Conservation (phyloP, 2,113 vertebrate species). For the Jaculus jaculus region DNA sequence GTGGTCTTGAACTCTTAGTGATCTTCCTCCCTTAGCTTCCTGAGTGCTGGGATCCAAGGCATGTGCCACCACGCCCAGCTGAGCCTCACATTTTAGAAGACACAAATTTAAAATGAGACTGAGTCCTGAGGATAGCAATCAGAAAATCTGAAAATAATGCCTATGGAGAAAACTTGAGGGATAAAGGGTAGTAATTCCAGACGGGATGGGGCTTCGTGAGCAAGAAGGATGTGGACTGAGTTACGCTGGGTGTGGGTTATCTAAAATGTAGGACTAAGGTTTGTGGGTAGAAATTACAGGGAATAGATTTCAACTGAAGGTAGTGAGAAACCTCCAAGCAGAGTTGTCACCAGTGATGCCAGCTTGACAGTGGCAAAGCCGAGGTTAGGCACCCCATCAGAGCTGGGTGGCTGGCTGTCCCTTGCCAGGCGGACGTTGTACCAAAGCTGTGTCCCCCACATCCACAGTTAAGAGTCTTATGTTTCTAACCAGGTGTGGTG, state of each 20-base stretch:
- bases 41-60: too few relatives aligned
- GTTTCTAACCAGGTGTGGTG: too few relatives aligned
- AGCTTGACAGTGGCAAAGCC: neutral
- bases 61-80: too few relatives aligned
- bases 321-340: conserved; percentile 53
- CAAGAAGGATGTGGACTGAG: conserved; percentile 1
- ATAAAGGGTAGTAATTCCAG: neutral
- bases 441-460: neutral
- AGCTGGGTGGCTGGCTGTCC: neutral
- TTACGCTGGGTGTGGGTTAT: neutral
- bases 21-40: too few relatives aligned
- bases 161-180: conserved; percentile 37
- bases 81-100: conserved; percentile 50
- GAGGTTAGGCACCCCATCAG: neutral
- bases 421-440: neutral
- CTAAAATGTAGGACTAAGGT: conserved; percentile 27
- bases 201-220: neutral
- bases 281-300: conserved; percentile 48
- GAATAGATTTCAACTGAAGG: conserved; percentile 26
- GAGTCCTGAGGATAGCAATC: conserved; percentile 42
- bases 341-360: neutral
- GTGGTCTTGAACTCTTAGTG: too few relatives aligned
- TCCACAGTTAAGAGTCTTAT: neutral
- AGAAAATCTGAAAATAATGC: conserved; percentile 53
- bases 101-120: conserved; percentile 55